These are phyloP conservation scores for Periophthalmodon schlosseri DNA, from an alignment of 2,113 vertebrate species.

Conservation along the genomic window DNA sequence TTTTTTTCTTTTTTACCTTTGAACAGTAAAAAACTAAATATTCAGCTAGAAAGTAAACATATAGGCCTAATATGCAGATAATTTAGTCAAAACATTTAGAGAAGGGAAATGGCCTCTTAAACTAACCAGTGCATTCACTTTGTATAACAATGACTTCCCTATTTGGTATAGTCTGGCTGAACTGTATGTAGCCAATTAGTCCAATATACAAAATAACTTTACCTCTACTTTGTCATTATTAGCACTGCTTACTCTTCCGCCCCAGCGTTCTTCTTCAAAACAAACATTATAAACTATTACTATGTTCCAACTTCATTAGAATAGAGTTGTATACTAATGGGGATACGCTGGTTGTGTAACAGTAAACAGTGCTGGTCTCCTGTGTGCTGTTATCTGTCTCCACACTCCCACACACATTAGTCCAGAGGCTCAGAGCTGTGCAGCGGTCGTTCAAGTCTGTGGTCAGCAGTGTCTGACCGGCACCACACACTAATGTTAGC, in stretches of 20 bases:
- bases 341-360: background rate
- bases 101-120: no score
- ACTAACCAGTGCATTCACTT: no score
- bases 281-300: background rate
- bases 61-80: no score
- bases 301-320: background rate
- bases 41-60: no score
- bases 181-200: background rate
- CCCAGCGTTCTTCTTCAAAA: background rate
- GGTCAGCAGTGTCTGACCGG: background rate
- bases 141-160: no score
- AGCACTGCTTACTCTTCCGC: background rate
- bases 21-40: no score
- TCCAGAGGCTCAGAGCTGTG: background rate
- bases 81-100: no score
- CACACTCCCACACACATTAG: conserved; percentile 4
- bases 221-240: background rate
- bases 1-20: no score
- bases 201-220: no score
- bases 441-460: background rate
- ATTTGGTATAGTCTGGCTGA: background rate
- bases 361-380: background rate
- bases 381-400: background rate
- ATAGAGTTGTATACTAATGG: background rate
- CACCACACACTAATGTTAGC: background rate